These are phyloP conservation scores for Stichopus horrens DNA, from an alignment of 53 echinoderm and acorn worm genomes.

Conservation along the genomic window DNA sequence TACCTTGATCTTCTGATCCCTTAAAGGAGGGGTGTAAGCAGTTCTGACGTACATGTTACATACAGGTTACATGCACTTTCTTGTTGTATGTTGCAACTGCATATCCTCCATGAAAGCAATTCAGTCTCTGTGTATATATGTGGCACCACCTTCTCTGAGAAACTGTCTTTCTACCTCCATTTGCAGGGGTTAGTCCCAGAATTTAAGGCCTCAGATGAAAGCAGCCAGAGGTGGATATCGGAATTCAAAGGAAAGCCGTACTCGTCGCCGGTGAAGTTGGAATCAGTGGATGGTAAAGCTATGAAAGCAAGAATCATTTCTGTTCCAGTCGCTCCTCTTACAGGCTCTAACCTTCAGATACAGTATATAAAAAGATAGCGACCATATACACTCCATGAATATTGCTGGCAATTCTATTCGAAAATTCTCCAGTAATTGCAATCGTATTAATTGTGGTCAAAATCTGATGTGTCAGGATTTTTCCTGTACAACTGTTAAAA, in stretches of 20 bases:
- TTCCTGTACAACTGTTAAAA: too few species aligned
- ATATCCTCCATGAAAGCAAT: background rate
- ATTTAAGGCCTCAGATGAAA: conserved; percentile 80
- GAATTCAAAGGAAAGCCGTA: conserved; percentile 86
- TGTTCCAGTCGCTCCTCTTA: too few species aligned
- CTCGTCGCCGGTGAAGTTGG: conserved; percentile 75
- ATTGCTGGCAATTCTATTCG: background rate
- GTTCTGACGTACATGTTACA: too few species aligned
- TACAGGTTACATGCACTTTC: background rate
- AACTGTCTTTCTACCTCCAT: background rate
- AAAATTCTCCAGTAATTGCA: too few species aligned
- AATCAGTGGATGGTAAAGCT: conserved; percentile 68
- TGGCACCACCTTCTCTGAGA: too few species aligned
- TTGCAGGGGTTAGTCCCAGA: conserved; percentile 76
- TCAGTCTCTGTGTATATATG: too few species aligned
- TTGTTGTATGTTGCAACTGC: background rate
- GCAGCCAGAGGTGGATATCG: conserved; percentile 82
- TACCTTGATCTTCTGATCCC: too few species aligned
- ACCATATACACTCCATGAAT: background rate
- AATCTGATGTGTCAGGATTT: too few species aligned
- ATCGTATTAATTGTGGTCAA: too few species aligned
- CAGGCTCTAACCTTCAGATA: too few species aligned
- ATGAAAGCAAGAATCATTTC: background rate
- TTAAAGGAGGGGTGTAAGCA: too few species aligned
- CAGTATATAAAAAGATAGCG: background rate